A percentile compares a stretch with the other conserved stretches of the same genome.
Evolutionary conservation across 2,797 vertebrate species (phyloP).

Genomic region (Smutsia temminckii): DNA sequence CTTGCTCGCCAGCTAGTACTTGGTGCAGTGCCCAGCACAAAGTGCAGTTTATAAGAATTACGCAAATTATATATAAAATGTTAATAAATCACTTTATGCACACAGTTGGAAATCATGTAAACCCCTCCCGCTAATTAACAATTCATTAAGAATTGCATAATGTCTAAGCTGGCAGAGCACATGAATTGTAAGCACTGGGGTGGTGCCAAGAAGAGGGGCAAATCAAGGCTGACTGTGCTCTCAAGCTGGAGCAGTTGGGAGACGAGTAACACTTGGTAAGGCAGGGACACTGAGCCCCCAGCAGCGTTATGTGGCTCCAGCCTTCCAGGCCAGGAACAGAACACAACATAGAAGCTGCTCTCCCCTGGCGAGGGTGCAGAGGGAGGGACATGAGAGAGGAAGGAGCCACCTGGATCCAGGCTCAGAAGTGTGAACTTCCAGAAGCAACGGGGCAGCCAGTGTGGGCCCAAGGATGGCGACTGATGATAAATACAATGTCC

Average conservation of each 20-base stretch:
- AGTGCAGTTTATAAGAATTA: background rate
- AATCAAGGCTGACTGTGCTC: background rate
- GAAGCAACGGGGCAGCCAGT: background rate
- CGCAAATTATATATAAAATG: background rate
- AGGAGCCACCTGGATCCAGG: background rate
- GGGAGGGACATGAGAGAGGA: background rate
- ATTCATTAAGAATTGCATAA: background rate
- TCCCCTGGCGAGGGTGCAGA: background rate
- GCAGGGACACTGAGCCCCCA: background rate
- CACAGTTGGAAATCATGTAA: background rate
- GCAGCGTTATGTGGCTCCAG: background rate
- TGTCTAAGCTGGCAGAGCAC: background rate
- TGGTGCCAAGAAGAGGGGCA: background rate
- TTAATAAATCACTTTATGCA: background rate
- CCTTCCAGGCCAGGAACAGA: background rate
- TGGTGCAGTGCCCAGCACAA: background rate
- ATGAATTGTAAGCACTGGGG: background rate
- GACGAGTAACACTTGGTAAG: background rate
- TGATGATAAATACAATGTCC: background rate
- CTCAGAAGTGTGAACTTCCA: background rate
- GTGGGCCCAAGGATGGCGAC: background rate
- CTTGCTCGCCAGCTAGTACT: background rate
- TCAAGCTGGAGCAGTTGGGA: background rate
- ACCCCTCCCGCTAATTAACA: background rate
- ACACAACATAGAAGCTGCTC: background rate